Conservation (phyloP, 2,888 invertebrate genomes). For the Polia nebulosa region DNA sequence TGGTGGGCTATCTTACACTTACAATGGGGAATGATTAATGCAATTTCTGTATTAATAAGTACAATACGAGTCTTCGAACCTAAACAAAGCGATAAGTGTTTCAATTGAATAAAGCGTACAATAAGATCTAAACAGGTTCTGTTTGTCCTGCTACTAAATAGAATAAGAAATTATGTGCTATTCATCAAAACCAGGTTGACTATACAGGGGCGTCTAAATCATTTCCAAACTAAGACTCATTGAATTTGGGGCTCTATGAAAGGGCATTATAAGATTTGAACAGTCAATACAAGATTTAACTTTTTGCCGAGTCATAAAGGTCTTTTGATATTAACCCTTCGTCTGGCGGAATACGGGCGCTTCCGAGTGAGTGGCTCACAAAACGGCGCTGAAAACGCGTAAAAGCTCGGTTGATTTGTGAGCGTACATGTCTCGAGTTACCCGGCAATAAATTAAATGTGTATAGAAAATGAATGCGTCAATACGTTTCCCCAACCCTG, state of each 20-base stretch:
- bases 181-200: conserved; percentile 71
- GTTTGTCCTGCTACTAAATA: conserved; percentile 71
- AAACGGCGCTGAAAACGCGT: conserved; percentile 80
- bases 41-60: conserved; percentile 32
- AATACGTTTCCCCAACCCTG: conserved; percentile 78
- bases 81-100: conserved; percentile 52
- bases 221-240: conserved; percentile 58
- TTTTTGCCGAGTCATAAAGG: conserved; percentile 69
- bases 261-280: conserved; percentile 63
- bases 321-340: conserved; percentile 74
- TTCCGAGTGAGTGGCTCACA: conserved; percentile 75
- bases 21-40: conserved; percentile 41
- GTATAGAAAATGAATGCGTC: conserved; percentile 85
- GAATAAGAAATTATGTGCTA: conserved; percentile 74
- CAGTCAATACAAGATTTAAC: conserved; percentile 63
- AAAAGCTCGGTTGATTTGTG: conserved; percentile 82
- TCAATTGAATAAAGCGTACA: conserved; percentile 67
- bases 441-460: conserved; percentile 85
- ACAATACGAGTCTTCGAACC: conserved; percentile 47
- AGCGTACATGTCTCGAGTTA: conserved; percentile 83
- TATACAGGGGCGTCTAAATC: conserved; percentile 56
- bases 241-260: conserved; percentile 58
- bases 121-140: conserved; percentile 75
- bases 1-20: background rate
- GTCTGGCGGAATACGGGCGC: conserved; percentile 59